Percentiles rank a stretch among this genome's conserved stretches.
Evolutionary conservation across 2,113 vertebrate species (phyloP).

Genomic region (Nesoenas mayeri): DNA sequence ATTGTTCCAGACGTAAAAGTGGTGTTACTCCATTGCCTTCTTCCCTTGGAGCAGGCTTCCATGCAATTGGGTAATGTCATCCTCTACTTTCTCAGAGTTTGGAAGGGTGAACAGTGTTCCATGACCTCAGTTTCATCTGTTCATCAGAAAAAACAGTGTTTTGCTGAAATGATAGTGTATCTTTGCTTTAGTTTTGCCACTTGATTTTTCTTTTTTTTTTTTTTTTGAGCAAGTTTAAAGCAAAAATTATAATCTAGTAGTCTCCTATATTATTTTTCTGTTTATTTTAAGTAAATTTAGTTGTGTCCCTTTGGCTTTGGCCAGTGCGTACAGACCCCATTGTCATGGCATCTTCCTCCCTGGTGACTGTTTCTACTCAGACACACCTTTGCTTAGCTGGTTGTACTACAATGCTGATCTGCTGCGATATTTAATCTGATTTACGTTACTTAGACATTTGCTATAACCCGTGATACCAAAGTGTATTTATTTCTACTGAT

Average conservation of each 20-base stretch:
- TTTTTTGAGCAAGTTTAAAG: neutral
- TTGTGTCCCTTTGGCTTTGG: neutral
- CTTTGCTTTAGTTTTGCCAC: neutral
- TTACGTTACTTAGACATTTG: neutral
- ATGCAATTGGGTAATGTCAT: neutral
- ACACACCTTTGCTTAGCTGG: neutral
- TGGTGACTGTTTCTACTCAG: neutral
- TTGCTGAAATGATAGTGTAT: neutral
- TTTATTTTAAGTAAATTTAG: neutral
- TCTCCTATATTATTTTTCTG: neutral
- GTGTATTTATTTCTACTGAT: conserved; percentile 47
- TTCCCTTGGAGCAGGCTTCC: neutral
- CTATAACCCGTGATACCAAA: neutral
- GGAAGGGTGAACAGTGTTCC: neutral
- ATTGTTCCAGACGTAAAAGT: neutral
- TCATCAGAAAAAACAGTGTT: neutral
- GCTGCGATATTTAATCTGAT: conserved; percentile 49
- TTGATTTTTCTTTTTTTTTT: neutral
- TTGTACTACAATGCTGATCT: neutral
- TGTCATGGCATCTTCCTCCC: neutral
- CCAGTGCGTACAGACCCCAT: neutral
- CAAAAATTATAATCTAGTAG: neutral
- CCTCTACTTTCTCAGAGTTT: neutral
- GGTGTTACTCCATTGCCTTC: no score
- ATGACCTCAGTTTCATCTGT: neutral